A percentile compares a stretch with the other conserved stretches of the same genome.
These are phyloP conservation scores for Xenops minutus DNA, from an alignment of 2,797 vertebrate genomes.

Conservation along the genomic window DNA sequence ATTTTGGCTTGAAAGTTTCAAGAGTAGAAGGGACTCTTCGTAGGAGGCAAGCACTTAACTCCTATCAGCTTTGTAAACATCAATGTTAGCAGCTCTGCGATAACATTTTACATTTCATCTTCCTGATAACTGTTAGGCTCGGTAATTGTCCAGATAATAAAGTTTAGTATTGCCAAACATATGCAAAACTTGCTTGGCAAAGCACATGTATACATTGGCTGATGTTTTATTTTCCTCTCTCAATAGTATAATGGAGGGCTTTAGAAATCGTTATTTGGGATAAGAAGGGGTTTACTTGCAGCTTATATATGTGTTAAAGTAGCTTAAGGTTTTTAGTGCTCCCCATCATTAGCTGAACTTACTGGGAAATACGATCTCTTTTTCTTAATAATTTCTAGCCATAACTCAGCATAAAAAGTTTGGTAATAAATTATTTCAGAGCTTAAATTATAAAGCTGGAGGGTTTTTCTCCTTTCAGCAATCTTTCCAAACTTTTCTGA, in stretches of 20 bases:
- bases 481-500: not conserved
- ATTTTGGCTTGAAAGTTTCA: not conserved
- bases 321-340: slow-evolving; percentile 46
- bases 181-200: slow-evolving; percentile 28
- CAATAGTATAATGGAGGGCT: not conserved
- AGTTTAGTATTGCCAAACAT: not conserved
- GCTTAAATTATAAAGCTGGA: not conserved
- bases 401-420: not conserved
- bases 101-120: not conserved
- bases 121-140: not conserved
- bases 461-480: not conserved
- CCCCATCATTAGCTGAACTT: slow-evolving; percentile 43
- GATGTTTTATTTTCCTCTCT: slow-evolving; percentile 34
- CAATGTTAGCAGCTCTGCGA: not conserved
- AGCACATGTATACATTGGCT: not conserved
- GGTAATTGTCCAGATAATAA: not conserved
- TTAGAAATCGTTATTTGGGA: slow-evolving; percentile 38
- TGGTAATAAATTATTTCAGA: not conserved
- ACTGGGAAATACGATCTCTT: not conserved
- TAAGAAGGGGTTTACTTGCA: slow-evolving; percentile 34
- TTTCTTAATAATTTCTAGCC: not conserved
- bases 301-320: slow-evolving; percentile 32
- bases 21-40: not conserved
- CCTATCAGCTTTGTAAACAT: not conserved
- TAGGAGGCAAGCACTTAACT: not conserved